Evolutionary conservation across 2,888 invertebrate genomes (phyloP), one percentile per base, ranked within the genome.

Genomic region (Branchipolynoe longqiensis): DNA sequence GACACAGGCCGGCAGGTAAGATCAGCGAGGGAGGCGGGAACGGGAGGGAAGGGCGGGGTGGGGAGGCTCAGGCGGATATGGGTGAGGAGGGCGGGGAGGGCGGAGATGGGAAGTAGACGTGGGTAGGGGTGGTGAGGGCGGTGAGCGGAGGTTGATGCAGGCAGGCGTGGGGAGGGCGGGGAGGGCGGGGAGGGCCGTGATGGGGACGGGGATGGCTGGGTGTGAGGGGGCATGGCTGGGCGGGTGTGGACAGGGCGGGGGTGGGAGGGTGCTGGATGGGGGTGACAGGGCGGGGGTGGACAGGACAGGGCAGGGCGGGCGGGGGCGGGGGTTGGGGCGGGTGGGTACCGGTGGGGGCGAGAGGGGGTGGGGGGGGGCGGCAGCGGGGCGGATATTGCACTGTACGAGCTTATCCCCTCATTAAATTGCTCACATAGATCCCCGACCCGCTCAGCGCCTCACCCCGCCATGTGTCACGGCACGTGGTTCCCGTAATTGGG

Each of bases 391-490:
- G 2, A 14, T 2, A 14, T 56, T 25, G 25, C 22, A 56, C 18
- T 56, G 56, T 56, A 62, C 25, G 12, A 3, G 62, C 62, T 62
- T 28, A 62, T 62, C 62, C n/a, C n/a, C 28, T 62, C 31, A 62
- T 62, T 62, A 62, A 62, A 62, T 28, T 62, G 62, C 62, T 62
- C 62, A 62, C 62, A 62, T 62, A 62, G 25, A 62, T 62, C 25
- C 31, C 62, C 31, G 62, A 62, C 62, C 62, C 14, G 0, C 12
- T 25, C 31, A 31, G 31, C 25, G 25, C 12, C 31, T 25, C 62
- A 12, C 31, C 62, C 25, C 62, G 28, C 25, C 28, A 31, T 31
- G 28, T 62, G 62, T 31, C 62, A 62, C 14, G 62, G 62, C 31
- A 31, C 62, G 31, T 62, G 62, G 28, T 25, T 28, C 14, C 62